Evolutionary conservation across 2,113 vertebrate species (phyloP).

Genomic region (Pteruthius melanotis): DNA sequence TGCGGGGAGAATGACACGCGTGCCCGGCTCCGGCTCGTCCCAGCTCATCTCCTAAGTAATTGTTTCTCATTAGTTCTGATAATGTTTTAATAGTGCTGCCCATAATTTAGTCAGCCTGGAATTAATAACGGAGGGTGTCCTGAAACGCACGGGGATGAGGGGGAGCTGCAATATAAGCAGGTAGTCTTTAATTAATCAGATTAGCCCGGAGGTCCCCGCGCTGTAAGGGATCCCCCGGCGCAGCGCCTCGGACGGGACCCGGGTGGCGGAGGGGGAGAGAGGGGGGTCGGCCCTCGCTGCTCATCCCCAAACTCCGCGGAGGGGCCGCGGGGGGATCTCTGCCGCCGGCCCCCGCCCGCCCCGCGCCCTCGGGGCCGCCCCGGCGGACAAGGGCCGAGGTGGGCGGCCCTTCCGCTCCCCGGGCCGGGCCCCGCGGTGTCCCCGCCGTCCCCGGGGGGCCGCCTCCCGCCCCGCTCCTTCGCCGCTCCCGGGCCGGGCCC

Average conservation of each 20-base stretch:
- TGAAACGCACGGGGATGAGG: background rate
- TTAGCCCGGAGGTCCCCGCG: constrained; percentile 20
- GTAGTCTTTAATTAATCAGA: constrained; percentile 69
- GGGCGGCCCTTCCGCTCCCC: background rate
- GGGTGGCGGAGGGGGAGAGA: background rate
- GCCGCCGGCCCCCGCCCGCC: background rate
- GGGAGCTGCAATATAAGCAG: constrained; percentile 29
- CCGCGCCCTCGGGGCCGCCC: background rate
- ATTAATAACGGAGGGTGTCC: constrained; percentile 67
- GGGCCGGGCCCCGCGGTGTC: background rate
- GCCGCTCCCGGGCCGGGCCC: background rate
- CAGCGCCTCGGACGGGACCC: background rate
- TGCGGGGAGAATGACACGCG: constrained; percentile 72
- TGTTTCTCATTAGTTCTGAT: constrained; percentile 90
- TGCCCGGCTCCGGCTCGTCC: constrained; percentile 75
- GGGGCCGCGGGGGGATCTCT: background rate
- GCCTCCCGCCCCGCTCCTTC: no score
- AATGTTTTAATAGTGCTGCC: constrained; percentile 91
- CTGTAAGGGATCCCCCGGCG: background rate
- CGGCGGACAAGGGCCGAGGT: no score
- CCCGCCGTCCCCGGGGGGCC: background rate
- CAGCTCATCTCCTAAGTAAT: constrained; percentile 85
- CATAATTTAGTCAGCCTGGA: constrained; percentile 87
- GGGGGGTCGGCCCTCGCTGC: no score
- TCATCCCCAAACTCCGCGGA: background rate